Base-by-base conservation (phyloP, 1,140 invertebrate species). In the Scaptomyza pallida region DNA sequence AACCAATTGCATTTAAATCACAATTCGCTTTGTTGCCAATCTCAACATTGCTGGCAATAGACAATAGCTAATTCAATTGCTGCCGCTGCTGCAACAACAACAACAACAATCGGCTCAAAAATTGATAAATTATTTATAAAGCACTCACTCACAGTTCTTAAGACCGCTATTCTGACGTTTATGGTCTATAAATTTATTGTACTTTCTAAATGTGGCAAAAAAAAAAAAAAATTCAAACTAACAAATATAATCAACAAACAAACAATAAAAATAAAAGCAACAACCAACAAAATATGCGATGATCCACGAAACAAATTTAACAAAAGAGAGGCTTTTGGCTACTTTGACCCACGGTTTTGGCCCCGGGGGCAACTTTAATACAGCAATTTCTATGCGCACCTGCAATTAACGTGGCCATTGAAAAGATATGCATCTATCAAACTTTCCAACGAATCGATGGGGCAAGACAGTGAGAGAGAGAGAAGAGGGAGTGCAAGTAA, bases 1-100 rank as follows among this genome's bases (percentile, higher is more conserved):
- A 81, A 75, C 78, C 82, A 88, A 86, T 86, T 86, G 82, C 82
- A 86, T 86, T 86, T 86, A 82, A 88, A 86, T 86, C 82, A 82
- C 82, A 86, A 81, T 82, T 85, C 64, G 72, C 44, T 68, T 69
- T 78, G 69, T 73, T 59, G 51, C 60, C 51, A 68, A 64, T 70
- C 60, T 47, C 43, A 56, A 30, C 47, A 33, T 51, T 40, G 37
- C 23, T 51, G 57, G 67, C 51, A 45, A 64, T 75, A 63, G 63
- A 69, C 75, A 78, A 65, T 76, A 77, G 76, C 76, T 86, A 83
- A 83, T 83, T 83, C 81, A 83, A 79, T 80, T 76, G 72, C 64
- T 68, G 56, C 45, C 9, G 48, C 77, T 60, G 57, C 47, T 15
- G 67, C 19, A 41, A 12, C 37, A 43, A 43, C 13, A 23, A 62